Conservation (phyloP, 2,888 invertebrate species). For the Eurytoma adleriae region DNA sequence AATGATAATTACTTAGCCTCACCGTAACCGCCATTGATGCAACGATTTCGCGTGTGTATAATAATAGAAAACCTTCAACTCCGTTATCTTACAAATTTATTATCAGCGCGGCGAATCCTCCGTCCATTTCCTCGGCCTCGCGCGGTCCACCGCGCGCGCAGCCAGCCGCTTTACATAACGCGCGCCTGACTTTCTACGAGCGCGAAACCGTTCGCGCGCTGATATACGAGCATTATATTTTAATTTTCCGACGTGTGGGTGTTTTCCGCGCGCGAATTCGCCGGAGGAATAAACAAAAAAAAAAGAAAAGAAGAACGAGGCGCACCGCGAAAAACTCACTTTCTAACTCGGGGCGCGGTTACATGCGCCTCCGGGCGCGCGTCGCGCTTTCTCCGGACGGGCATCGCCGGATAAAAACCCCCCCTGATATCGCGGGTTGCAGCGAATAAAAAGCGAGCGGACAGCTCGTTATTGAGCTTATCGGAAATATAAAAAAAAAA, state of each 20-base stretch:
- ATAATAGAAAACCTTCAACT: constrained; percentile 18
- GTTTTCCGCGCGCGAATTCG: constrained; percentile 3
- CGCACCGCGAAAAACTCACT: constrained; percentile 30
- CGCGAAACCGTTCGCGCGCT: background rate
- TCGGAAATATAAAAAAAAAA: background rate
- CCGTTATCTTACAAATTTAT: constrained; percentile 12
- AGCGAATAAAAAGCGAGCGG: background rate
- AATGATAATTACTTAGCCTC: too few species aligned
- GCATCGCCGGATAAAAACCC: too few species aligned
- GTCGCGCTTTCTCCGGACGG: constrained; percentile 29
- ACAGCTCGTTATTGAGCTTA: background rate
- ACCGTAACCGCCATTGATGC: too few species aligned
- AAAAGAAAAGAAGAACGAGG: too few species aligned
- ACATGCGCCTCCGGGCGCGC: background rate
- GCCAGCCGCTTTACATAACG: background rate
- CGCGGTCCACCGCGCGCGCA: background rate
- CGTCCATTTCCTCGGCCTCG: constrained; percentile 11
- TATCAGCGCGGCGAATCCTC: background rate
- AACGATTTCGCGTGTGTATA: constrained; percentile 9
- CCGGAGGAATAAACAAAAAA: background rate
- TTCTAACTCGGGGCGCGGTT: constrained; percentile 12
- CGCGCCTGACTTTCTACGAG: constrained; percentile 23
- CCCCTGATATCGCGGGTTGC: too few species aligned
- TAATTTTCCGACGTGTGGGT: background rate
- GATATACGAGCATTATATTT: constrained; percentile 21